Base-by-base conservation (phyloP, 2,113 vertebrate genomes). In the Petrocephalus microphthalmus region DNA sequence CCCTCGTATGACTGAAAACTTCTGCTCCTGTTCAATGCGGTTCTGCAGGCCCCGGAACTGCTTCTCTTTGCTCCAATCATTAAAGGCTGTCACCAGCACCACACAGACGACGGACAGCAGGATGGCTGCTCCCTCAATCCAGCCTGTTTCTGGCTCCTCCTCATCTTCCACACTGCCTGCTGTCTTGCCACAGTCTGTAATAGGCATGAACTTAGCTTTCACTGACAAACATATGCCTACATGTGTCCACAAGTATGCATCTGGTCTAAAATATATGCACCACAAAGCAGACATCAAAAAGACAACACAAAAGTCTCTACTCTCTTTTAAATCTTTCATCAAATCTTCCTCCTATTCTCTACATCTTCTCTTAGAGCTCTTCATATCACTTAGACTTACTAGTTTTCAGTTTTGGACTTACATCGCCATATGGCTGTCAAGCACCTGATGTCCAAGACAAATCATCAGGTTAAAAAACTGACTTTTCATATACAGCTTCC, bases 31-130 rank as follows among this genome's bases (percentile, higher is more conserved):
- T 90, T 98, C 96, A 1, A 98, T 97, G 87, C 97, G 97, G 89
- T 92, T 97, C 94, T 98, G 97, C 22, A 98, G 95, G 47, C 97
- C 97, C 0, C 97, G 96, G 91, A 98, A 98, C 93, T 98, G 97
- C 81, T 97, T 97, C 94, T 98, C 97, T 90, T 98, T 98, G 94
- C 97, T 98, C 97, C 97, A 98, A 92, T 98, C 97, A 0, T 98
- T 98, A 93, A 98, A 98, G 90, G 97, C 97, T 0, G 97, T 98
- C 88, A 98, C 97, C 53, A 98, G 93, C 86, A 98, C 97, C 89
- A 98, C 97, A 0, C 97, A 98, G 88, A 96, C 93, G 87, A 98
- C 95, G 0, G 95, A 96, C 74, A 96, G 91, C 29, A 96, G 92
- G 90, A 96, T 96, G 91, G 95, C 95, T 67, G 95, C 96, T 0